Conservation (phyloP, 2,797 vertebrate species). For the Octomys mimax region DNA sequence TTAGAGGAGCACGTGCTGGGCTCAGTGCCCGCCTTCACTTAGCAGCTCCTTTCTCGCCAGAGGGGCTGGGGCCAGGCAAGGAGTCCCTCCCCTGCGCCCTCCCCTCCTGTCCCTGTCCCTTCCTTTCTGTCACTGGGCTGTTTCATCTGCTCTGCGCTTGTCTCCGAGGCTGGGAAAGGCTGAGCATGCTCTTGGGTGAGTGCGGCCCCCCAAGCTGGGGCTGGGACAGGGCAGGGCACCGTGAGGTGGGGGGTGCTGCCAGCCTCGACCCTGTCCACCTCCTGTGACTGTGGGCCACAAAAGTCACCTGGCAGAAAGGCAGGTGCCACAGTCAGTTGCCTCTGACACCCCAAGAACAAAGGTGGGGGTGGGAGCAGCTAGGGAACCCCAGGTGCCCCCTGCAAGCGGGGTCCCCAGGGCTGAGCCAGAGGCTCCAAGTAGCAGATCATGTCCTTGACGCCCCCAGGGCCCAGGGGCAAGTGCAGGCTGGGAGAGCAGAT, state of each 20-base stretch:
- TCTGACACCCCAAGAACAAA: conserved; percentile 6
- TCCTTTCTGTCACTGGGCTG: conserved; percentile 72
- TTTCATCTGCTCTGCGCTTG: conserved; percentile 66
- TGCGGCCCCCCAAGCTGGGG: conserved; percentile 11
- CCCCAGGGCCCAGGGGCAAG: neutral
- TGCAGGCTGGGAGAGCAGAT: neutral
- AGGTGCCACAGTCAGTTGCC: neutral
- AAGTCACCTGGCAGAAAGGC: conserved; percentile 11
- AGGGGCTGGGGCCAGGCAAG: neutral
- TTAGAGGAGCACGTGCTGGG: neutral
- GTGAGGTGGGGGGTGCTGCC: neutral
- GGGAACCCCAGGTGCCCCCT: neutral
- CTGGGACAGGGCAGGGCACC: neutral
- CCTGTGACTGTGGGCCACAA: neutral
- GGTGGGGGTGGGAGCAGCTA: neutral
- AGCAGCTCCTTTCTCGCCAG: conserved; percentile 6
- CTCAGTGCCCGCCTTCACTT: neutral
- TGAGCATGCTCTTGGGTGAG: conserved; percentile 82
- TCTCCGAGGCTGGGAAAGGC: neutral
- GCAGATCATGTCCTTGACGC: neutral
- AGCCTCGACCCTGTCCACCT: neutral
- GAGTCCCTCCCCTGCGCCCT: conserved; percentile 67
- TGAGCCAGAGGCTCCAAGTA: neutral
- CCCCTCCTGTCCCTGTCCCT: conserved; percentile 55
- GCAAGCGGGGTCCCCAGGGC: accelerated